Evolutionary conservation across 2,113 vertebrate species (phyloP).

Genomic region (Hystrix brachyura): DNA sequence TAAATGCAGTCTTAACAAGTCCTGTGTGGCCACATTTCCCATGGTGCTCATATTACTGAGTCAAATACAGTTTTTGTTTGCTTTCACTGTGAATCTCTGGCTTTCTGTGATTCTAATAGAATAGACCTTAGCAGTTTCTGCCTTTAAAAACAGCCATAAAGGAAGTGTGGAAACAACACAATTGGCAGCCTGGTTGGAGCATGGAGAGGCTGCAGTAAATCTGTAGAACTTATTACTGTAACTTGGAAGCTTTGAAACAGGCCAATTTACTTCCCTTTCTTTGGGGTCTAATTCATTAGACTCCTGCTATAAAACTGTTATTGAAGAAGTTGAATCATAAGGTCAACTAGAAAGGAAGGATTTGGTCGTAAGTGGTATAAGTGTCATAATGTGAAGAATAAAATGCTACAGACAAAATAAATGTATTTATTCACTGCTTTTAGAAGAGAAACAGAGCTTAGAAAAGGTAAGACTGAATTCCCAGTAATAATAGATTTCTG

Average conservation of each 20-base stretch:
- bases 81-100: constrained; percentile 5
- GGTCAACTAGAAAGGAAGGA: constrained; percentile 57
- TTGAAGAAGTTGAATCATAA: constrained; percentile 70
- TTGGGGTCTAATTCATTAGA: constrained; percentile 68
- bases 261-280: constrained; percentile 64
- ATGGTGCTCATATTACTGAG: neutral
- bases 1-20: neutral
- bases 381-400: constrained; percentile 52
- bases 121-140: neutral
- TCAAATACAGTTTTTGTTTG: neutral
- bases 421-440: constrained; percentile 62
- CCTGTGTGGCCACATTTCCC: neutral
- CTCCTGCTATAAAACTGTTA: constrained; percentile 65
- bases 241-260: constrained; percentile 55
- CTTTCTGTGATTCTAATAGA: constrained; percentile 13
- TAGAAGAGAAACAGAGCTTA: constrained; percentile 26
- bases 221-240: neutral
- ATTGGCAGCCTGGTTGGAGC: neutral
- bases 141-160: constrained; percentile 64
- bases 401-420: constrained; percentile 58
- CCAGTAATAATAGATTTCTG: neutral
- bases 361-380: constrained; percentile 43
- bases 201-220: constrained; percentile 48
- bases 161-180: neutral
- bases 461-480: constrained; percentile 39